phyloP scores from a whole-genome alignment of 2,888 invertebrate genomes.

The Volucella inanis region DNA sequence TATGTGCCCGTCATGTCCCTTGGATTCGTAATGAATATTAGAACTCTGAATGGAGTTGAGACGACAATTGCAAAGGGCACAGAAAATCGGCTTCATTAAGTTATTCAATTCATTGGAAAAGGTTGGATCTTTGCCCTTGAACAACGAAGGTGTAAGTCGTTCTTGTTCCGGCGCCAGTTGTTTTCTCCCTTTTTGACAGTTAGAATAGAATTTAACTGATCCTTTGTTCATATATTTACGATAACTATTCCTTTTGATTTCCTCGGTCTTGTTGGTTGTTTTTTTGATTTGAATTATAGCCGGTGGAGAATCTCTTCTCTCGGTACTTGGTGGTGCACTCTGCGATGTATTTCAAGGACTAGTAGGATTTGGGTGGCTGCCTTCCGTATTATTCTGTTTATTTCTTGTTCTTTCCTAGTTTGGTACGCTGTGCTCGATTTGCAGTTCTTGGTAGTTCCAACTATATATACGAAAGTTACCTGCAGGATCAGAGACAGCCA shows the following conservation, averaged over 20 bases:
- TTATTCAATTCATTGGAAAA: constrained; percentile 83
- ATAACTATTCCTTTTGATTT: background rate
- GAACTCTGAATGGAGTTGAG: constrained; percentile 84
- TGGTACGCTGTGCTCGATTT: no score
- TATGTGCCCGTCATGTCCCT: constrained; percentile 84
- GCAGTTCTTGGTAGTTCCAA: no score
- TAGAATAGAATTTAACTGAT: constrained; percentile 35
- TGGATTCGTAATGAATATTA: constrained; percentile 84
- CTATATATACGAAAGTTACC: no score
- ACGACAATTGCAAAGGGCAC: constrained; percentile 84
- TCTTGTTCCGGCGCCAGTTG: background rate
- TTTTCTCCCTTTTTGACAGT: background rate
- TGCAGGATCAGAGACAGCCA: no score
- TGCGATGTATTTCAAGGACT: no score
- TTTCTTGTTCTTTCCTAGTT: no score
- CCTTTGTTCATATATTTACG: background rate
- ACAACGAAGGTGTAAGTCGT: constrained; percentile 64
- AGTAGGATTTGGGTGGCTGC: no score
- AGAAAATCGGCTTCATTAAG: constrained; percentile 84
- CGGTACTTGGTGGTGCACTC: no score
- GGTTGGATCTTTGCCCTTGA: constrained; percentile 78
- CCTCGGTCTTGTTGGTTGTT: background rate
- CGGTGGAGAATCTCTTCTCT: no score
- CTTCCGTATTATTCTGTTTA: no score
- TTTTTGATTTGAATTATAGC: background rate